These are phyloP conservation scores for Drosophila ogumai DNA, from an alignment of 1,140 invertebrate species.

Conservation along the genomic window DNA sequence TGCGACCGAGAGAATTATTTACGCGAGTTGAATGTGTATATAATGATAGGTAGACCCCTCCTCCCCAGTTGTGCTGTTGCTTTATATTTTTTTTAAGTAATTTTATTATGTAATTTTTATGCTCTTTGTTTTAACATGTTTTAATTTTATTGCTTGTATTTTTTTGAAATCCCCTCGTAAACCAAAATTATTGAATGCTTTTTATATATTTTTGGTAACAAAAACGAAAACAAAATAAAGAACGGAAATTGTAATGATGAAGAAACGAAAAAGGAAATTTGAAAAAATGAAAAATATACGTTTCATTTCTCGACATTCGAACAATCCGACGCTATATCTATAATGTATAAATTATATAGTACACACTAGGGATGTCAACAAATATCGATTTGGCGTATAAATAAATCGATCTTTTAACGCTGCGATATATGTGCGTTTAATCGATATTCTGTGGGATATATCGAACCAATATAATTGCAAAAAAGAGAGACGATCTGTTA, in stretches of 20 bases:
- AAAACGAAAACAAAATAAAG: not conserved
- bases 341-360: slow-evolving; percentile 23
- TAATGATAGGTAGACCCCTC: slow-evolving; percentile 10
- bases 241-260: not conserved
- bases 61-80: slow-evolving; percentile 23
- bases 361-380: slow-evolving; percentile 10
- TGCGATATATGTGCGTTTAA: not conserved
- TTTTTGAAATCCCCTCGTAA: not conserved
- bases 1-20: slow-evolving; percentile 17
- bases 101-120: slow-evolving; percentile 37
- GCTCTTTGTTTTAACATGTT: slow-evolving; percentile 12
- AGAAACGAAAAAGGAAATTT: slow-evolving; percentile 3
- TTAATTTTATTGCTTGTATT: slow-evolving; percentile 1
- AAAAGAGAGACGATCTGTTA: too few relatives aligned
- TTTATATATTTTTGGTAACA: slow-evolving; percentile 19
- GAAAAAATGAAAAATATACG: not conserved
- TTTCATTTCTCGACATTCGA: slow-evolving; percentile 5
- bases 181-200: slow-evolving; percentile 21
- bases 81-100: slow-evolving; percentile 16
- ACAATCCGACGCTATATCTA: not conserved
- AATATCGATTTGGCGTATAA: not conserved
- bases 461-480: not conserved
- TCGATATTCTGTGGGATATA: not conserved
- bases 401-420: not conserved
- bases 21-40: slow-evolving; percentile 44